Base-by-base conservation (phyloP, 2,113 vertebrate species). In the Synodontis membranacea region DNA sequence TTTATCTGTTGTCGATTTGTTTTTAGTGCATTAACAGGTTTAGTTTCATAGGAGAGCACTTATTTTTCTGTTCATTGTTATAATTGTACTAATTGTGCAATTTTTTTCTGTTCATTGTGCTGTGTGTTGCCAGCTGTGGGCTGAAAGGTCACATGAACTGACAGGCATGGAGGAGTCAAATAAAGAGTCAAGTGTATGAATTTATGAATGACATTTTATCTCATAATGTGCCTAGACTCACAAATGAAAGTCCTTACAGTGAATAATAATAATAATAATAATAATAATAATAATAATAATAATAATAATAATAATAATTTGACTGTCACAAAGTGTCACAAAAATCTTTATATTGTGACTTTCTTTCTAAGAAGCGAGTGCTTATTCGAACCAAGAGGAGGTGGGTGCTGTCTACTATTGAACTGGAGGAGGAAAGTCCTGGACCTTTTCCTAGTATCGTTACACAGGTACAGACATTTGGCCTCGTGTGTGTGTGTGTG, bases 371-470 rank as follows among this genome's bases (percentile, higher is more conserved):
- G 88, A 87, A 95, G 89, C 90, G 92, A 11, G 70, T 93, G 75
- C 91, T 97, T 9, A 23, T 15, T 10, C 90, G 93, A 34, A 85
- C 92, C 62, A 97, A 96, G 91, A 96, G 96, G 91, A 91, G 95
- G 86, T 96, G 96, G 96, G 74, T 96, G 39, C 87, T 97, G 80
- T 95, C 94, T n/a, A 96, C 95, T 0, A 90, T 96, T 78, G 94
- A 96, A n/a, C 0, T 97, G 15, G 31, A 89, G 25, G 96, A 97
- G 82, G 96, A 96, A 80, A 92, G 93, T 12, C 15, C 80, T 0
- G 95, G 95, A 12, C 92, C 93, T 0, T 97, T 92, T 54, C 97
- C 97, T 0, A 90, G 82, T 84, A 0, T 56, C 0, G 87, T 92
- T 62, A 95, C 96, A 2, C 58, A 90, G 96, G 94, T 70, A 70